phyloP scores from a whole-genome alignment of 1,140 invertebrate genomes.

The Rhyacophila brunnea region DNA sequence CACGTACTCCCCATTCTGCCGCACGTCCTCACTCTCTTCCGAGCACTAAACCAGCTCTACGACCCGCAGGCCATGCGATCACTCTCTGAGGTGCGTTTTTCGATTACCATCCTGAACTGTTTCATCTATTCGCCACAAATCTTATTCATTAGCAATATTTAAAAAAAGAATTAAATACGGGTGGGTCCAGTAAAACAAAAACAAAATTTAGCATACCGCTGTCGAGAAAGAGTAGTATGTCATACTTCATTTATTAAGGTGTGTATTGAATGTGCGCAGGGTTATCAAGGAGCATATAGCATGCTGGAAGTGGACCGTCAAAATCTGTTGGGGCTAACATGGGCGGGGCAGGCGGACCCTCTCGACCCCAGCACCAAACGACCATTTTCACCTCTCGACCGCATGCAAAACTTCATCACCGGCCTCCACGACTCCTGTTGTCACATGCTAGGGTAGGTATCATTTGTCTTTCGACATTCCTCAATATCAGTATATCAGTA shows the following conservation, averaged over 20 bases:
- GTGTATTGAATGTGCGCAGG: conserved; percentile 42
- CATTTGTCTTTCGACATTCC: too few relatives aligned
- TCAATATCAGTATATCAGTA: too few relatives aligned
- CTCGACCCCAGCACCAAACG: conserved; percentile 48
- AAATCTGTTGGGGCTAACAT: conserved; percentile 62
- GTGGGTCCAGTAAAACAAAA: too few relatives aligned
- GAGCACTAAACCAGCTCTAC: conserved; percentile 79
- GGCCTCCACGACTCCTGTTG: conserved; percentile 71
- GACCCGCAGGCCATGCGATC: conserved; percentile 62
- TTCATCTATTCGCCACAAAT: too few relatives aligned
- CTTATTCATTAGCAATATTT: too few relatives aligned
- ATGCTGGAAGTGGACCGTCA: conserved; percentile 71
- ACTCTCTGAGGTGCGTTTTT: conserved; percentile 60
- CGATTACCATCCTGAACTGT: too few relatives aligned
- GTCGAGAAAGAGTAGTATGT: too few relatives aligned
- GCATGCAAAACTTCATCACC: conserved; percentile 79
- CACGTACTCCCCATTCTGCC: conserved; percentile 78
- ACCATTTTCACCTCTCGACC: conserved; percentile 59
- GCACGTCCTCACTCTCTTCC: conserved; percentile 70
- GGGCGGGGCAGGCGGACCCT: conserved; percentile 47
- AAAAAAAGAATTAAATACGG: too few relatives aligned
- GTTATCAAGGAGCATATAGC: conserved; percentile 66
- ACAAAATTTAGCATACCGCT: too few relatives aligned
- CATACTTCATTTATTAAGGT: too few relatives aligned
- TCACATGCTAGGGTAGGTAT: conserved; percentile 67